Percentiles rank a stretch among this genome's conserved stretches.
Evolutionary conservation across 2,888 invertebrate genomes (phyloP).

Genomic region (Nomada fabriciana): DNA sequence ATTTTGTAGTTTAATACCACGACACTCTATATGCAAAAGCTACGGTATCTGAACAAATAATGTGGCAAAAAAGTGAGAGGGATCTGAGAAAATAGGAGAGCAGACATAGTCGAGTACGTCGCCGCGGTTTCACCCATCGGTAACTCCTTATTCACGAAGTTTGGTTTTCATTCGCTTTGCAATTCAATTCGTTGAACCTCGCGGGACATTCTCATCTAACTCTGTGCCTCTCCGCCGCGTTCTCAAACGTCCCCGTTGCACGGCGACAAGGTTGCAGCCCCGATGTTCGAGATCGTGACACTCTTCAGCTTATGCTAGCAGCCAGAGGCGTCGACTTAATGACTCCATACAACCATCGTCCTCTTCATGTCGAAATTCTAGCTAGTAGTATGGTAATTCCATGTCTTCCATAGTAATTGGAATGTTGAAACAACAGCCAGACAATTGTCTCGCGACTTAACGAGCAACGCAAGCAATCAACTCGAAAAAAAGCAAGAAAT

Average conservation of each 20-base stretch:
- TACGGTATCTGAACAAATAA: background rate
- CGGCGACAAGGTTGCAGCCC: conserved; percentile 24
- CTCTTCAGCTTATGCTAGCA: conserved; percentile 44
- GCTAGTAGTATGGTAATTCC: conserved; percentile 65
- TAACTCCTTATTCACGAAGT: conserved; percentile 56
- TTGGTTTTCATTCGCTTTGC: conserved; percentile 77
- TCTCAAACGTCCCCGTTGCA: conserved; percentile 32
- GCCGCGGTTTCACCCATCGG: conserved; percentile 42
- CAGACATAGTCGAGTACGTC: conserved; percentile 21
- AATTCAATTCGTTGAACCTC: conserved; percentile 72
- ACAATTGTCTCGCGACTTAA: conserved; percentile 62
- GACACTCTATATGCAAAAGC: background rate
- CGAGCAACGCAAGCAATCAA: background rate
- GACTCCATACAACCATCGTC: conserved; percentile 50
- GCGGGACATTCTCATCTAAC: conserved; percentile 52
- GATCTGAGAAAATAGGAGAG: background rate
- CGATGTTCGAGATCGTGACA: conserved; percentile 35
- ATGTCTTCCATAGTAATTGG: conserved; percentile 39
- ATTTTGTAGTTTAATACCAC: too few species aligned
- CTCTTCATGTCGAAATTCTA: background rate
- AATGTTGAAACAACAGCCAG: conserved; percentile 41
- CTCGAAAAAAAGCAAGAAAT: background rate
- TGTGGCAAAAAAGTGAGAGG: background rate
- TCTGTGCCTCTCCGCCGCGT: conserved; percentile 28
- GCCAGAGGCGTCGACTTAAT: conserved; percentile 63